Percentiles rank a stretch among this genome's conserved stretches.
These are phyloP conservation scores for Drosophila hawaiiensis DNA, from an alignment of 2,888 invertebrate genomes.

Conservation along the genomic window DNA sequence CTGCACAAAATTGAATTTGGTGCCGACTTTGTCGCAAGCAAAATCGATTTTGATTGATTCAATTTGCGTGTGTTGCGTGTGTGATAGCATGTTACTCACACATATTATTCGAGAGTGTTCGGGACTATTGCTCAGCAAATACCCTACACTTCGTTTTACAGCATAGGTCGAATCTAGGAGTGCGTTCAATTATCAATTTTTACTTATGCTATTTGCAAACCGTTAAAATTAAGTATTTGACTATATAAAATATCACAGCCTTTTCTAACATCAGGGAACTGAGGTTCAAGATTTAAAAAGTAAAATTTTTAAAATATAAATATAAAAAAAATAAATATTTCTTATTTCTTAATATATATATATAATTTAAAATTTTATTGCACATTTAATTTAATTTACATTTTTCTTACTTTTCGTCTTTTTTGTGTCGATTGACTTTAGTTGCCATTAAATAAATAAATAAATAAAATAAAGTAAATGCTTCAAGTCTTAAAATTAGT, in stretches of 20 bases:
- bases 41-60: conserved; percentile 84
- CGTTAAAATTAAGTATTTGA: background rate
- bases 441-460: no score
- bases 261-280: background rate
- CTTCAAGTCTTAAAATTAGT: background rate
- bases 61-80: conserved; percentile 69
- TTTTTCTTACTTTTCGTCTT: no score
- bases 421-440: no score
- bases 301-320: background rate
- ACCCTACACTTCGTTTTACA: background rate
- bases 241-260: background rate
- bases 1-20: conserved; percentile 79
- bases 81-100: conserved; percentile 66
- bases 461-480: background rate
- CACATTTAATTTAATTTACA: no score
- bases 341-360: background rate
- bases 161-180: background rate
- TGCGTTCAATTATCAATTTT: background rate
- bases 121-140: background rate
- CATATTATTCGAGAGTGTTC: background rate
- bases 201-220: background rate
- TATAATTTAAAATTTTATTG: no score
- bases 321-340: background rate
- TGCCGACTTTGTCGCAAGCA: conserved; percentile 57
- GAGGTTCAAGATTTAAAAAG: background rate